phyloP scores from a whole-genome alignment of 1,140 invertebrate species.

The Hypsibius dujardini region DNA sequence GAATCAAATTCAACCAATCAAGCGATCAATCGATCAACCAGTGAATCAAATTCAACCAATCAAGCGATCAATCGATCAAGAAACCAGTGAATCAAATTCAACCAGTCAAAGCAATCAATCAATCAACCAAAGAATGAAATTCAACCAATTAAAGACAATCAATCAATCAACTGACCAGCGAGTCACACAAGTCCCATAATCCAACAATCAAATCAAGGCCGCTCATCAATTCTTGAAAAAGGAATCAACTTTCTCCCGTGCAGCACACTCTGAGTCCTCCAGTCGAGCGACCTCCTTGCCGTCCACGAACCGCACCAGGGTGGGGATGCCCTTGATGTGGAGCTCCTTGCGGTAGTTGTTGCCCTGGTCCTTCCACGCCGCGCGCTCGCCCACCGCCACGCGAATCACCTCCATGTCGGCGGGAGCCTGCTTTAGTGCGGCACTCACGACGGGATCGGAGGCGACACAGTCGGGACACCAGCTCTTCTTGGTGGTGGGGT shows the following conservation, averaged over 20 bases:
- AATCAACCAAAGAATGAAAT: too few relatives aligned
- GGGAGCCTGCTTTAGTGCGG: constrained; percentile 15
- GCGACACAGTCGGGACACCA: constrained; percentile 23
- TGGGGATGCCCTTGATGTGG: background rate
- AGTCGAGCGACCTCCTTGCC: constrained; percentile 1
- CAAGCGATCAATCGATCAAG: too few relatives aligned
- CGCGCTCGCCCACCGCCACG: constrained; percentile 19
- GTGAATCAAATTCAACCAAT: too few relatives aligned
- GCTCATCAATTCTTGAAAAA: background rate
- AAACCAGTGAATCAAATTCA: too few relatives aligned
- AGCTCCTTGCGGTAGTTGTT: background rate
- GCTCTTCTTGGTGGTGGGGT: constrained; percentile 18
- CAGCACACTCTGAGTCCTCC: constrained; percentile 11
- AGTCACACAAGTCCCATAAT: too few relatives aligned
- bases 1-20: too few relatives aligned
- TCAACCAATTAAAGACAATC: too few relatives aligned
- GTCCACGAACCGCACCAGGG: background rate
- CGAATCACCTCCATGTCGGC: constrained; percentile 20
- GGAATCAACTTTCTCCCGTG: background rate
- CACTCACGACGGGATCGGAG: constrained; percentile 21
- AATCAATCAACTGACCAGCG: too few relatives aligned
- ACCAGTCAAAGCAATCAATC: too few relatives aligned
- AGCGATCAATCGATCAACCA: too few relatives aligned
- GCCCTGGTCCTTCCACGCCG: background rate
- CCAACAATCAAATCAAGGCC: too few relatives aligned